These are phyloP conservation scores for Tetragnatha montana DNA, from an alignment of 2,888 invertebrate species.

Conservation along the genomic window DNA sequence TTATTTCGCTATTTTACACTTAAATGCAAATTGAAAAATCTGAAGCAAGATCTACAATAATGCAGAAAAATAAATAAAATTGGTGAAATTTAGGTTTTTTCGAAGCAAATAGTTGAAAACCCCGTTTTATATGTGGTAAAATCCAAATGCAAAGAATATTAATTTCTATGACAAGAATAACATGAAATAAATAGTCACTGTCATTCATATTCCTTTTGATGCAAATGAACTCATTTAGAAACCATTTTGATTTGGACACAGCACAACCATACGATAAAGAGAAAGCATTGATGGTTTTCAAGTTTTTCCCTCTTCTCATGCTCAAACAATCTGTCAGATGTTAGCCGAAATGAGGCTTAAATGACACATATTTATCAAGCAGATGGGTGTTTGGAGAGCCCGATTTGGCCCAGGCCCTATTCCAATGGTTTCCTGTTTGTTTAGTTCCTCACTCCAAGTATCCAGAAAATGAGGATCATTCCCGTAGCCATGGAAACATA, in stretches of 20 bases:
- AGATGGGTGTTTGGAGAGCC: background rate
- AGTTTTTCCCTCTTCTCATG: background rate
- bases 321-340: background rate
- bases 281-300: background rate
- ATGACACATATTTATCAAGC: background rate
- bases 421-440: background rate
- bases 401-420: background rate
- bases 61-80: too few species aligned
- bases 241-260: background rate
- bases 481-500: background rate
- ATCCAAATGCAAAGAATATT: too few species aligned
- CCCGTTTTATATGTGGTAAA: too few species aligned
- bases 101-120: too few species aligned
- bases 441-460: background rate
- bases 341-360: background rate
- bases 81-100: too few species aligned
- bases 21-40: too few species aligned
- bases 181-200: too few species aligned
- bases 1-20: too few species aligned
- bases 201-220: too few species aligned
- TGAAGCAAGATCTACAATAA: too few species aligned
- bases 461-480: background rate
- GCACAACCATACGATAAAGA: background rate
- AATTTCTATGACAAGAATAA: too few species aligned
- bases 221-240: background rate